Evolutionary conservation across 2,888 invertebrate genomes (phyloP), one percentile per base, ranked within the genome.

Genomic region (Muschampia plurimacula): DNA sequence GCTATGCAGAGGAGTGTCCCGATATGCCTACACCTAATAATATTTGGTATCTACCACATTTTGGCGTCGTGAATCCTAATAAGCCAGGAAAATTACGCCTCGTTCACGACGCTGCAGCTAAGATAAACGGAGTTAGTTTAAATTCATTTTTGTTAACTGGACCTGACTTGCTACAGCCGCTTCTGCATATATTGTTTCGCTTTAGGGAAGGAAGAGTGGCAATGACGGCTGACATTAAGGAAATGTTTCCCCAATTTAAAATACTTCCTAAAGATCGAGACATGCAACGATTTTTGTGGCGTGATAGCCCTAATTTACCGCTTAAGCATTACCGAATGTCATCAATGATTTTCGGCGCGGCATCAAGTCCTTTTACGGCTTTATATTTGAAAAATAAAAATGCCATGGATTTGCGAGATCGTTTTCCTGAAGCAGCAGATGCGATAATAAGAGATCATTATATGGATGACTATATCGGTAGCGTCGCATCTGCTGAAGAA

Each of bases 121-220:
- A 52, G 7, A 15, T 15, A 15, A 52, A 52, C n/a, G 52, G 15
- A 52, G n/a, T 52, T 8, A 15, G 52, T 15, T 52, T 52, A 52
- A 52, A 52, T 15, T 52, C 52, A 9, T 15, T 52, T 52, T 52
- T 52, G 8, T 52, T 52, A 15, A 52, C 52, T 15, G 52, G 52
- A 52, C 52, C 52, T 52, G 52, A 52, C 15, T 52, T 52, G 8
- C 15, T 52, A 2, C 52, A 52, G 8, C 52, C 52, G 6, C 52
- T 52, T 5, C 15, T 52, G 15, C 52, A 52, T 15, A 78, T 84
- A 0, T n/a, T 85, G 1, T 77, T 83, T 72, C 80, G 74, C 15
- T 74, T 67, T 32, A 22, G 75, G n/a, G 67, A 73, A 49, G 44
- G 60, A 1, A 55, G 13, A 49, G 52, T 75, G n/a, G 75, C 73